phyloP scores from a whole-genome alignment of 1,140 invertebrate species.

The Drosophila kikkawai region DNA sequence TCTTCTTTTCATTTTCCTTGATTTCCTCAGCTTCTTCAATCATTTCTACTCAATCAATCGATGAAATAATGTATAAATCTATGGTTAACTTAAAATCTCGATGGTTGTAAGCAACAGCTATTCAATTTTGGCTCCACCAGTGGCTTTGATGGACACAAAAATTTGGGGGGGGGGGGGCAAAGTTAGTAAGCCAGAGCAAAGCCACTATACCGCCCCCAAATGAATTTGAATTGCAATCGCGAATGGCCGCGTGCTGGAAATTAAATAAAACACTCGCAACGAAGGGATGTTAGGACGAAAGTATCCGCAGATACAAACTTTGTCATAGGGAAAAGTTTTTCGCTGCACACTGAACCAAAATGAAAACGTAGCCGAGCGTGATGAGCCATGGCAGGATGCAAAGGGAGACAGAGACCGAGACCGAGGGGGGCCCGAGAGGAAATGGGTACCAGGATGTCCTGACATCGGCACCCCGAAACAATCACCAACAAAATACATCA shows the following conservation, averaged over 20 bases:
- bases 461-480: slow-evolving; percentile 39
- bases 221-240: slow-evolving; percentile 67
- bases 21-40: neutral
- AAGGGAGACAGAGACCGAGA: neutral
- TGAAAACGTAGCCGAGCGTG: slow-evolving; percentile 53
- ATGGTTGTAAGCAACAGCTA: slow-evolving; percentile 1
- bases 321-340: slow-evolving; percentile 59
- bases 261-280: slow-evolving; percentile 66
- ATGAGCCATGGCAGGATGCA: slow-evolving; percentile 32
- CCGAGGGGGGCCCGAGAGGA: neutral
- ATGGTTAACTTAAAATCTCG: slow-evolving; percentile 17
- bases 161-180: slow-evolving; percentile 4
- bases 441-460: slow-evolving; percentile 22
- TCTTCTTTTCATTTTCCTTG: neutral
- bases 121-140: slow-evolving; percentile 31
- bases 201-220: slow-evolving; percentile 7
- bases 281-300: slow-evolving; percentile 42
- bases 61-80: slow-evolving; percentile 29
- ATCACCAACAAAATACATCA: slow-evolving; percentile 36
- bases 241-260: slow-evolving; percentile 59
- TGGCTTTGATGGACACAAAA: slow-evolving; percentile 41
- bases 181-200: slow-evolving; percentile 35
- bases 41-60: slow-evolving; percentile 14
- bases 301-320: slow-evolving; percentile 62
- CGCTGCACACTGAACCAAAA: slow-evolving; percentile 63